Percentiles rank a stretch among this genome's conserved stretches.
Evolutionary conservation across 92 coral and sea anemone species (phyloP).

Genomic region (Porites divaricata): DNA sequence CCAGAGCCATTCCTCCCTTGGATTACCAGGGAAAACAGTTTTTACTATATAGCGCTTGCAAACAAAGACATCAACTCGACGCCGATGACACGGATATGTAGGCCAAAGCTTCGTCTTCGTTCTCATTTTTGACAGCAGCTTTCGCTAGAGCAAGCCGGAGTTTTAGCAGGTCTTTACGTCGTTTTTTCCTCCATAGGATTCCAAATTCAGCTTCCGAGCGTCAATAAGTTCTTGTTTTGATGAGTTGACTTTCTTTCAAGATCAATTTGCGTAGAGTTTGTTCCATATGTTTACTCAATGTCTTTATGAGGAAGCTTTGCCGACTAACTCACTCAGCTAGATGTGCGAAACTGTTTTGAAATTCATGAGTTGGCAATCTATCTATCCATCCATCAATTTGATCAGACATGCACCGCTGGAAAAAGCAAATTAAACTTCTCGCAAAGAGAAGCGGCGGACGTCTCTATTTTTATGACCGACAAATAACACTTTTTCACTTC

Average conservation of each 20-base stretch:
- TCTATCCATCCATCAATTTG: constrained; percentile 10
- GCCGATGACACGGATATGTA: constrained; percentile 55
- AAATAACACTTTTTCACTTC: background rate
- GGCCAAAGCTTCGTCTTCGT: constrained; percentile 28
- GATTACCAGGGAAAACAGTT: constrained; percentile 88
- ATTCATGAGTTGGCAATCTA: constrained; percentile 32
- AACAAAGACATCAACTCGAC: constrained; percentile 51
- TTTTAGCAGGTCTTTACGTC: background rate
- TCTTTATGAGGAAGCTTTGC: constrained; percentile 19
- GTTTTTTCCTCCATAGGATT: constrained; percentile 1
- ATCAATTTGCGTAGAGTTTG: background rate
- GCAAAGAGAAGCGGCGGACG: background rate
- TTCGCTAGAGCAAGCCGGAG: background rate
- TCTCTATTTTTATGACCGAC: background rate
- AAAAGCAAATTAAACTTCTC: background rate
- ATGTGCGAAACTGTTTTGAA: constrained; percentile 15
- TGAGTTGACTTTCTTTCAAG: background rate
- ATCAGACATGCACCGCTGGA: constrained; percentile 2
- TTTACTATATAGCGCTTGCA: constrained; percentile 51
- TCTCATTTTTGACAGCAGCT: constrained; percentile 33
- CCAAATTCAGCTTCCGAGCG: background rate
- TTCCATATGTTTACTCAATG: background rate
- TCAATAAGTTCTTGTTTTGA: background rate
- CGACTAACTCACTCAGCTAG: background rate
- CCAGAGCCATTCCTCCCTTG: constrained; percentile 89